Conservation (phyloP, 2,113 vertebrate genomes). For the Glareola pratincola region DNA sequence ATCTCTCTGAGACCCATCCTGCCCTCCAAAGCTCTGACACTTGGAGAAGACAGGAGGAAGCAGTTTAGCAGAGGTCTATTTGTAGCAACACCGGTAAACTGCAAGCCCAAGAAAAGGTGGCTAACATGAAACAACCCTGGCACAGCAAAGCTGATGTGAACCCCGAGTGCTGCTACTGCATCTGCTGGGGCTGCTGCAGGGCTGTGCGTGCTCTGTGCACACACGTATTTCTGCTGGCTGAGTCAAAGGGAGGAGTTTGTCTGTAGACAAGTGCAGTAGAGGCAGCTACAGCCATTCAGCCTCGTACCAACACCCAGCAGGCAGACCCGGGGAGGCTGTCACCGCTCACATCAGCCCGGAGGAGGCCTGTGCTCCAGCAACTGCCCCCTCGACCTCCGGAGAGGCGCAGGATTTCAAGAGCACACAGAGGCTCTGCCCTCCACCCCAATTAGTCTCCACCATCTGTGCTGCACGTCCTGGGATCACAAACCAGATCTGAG, state of each 20-base stretch:
- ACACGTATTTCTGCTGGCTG: background rate
- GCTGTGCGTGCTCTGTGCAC: background rate
- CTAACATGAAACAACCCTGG: background rate
- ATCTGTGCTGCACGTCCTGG: background rate
- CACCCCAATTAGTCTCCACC: constrained; percentile 17
- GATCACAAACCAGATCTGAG: background rate
- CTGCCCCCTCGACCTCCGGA: background rate
- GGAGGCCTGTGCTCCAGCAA: background rate
- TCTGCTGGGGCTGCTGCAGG: background rate
- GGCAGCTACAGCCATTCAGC: background rate
- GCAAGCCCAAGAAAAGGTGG: background rate
- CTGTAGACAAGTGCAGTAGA: background rate
- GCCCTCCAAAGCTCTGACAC: background rate
- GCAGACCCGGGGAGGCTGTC: background rate
- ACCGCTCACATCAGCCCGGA: rapidly evolving
- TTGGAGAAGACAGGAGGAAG: background rate
- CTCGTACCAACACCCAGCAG: background rate
- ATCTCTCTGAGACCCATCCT: background rate
- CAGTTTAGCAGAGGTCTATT: background rate
- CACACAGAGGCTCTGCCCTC: background rate
- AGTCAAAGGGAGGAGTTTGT: background rate
- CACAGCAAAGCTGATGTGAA: background rate
- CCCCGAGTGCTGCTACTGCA: background rate
- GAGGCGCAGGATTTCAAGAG: background rate
- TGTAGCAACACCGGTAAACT: background rate